phyloP scores from a whole-genome alignment of 2,888 invertebrate species.

The Drosophila vallismaia region DNA sequence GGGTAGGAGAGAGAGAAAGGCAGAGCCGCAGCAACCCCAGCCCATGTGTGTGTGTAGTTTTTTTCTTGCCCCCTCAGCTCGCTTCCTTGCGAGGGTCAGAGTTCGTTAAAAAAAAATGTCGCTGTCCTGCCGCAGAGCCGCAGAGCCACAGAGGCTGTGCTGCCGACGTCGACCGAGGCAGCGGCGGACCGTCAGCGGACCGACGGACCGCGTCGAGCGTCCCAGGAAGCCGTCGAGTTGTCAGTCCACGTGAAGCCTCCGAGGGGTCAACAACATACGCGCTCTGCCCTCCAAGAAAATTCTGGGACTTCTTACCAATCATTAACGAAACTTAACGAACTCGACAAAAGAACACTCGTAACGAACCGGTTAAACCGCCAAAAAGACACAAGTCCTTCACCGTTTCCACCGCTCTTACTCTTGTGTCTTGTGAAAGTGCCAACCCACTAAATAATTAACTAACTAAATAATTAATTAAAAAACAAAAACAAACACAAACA shows the following conservation, averaged over 20 bases:
- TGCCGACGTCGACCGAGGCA: conserved; percentile 42
- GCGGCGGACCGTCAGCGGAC: conserved; percentile 37
- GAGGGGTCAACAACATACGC: conserved; percentile 83
- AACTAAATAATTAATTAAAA: conserved; percentile 8
- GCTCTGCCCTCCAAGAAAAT: conserved; percentile 56
- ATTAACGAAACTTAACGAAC: neutral
- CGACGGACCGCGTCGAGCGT: conserved; percentile 63
- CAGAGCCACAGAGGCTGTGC: conserved; percentile 3
- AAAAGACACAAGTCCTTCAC: neutral
- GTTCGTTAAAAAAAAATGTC: conserved; percentile 28
- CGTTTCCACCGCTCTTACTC: neutral
- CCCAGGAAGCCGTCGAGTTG: conserved; percentile 76
- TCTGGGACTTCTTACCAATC: conserved; percentile 31
- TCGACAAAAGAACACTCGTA: conserved; percentile 5
- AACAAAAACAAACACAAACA: neutral
- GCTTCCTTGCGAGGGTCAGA: conserved; percentile 24
- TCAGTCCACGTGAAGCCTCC: conserved; percentile 83
- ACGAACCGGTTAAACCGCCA: conserved; percentile 16
- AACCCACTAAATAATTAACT: neutral
- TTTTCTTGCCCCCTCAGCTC: conserved; percentile 18
- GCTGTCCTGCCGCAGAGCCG: conserved; percentile 9
- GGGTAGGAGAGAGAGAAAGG: conserved; percentile 8
- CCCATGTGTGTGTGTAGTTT: conserved; percentile 38
- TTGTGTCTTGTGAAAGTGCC: conserved; percentile 45
- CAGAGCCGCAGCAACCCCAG: conserved; percentile 34